Evolutionary conservation across 2,888 invertebrate genomes (phyloP), one percentile per base, ranked within the genome.

Genomic region (Unio delphinus): DNA sequence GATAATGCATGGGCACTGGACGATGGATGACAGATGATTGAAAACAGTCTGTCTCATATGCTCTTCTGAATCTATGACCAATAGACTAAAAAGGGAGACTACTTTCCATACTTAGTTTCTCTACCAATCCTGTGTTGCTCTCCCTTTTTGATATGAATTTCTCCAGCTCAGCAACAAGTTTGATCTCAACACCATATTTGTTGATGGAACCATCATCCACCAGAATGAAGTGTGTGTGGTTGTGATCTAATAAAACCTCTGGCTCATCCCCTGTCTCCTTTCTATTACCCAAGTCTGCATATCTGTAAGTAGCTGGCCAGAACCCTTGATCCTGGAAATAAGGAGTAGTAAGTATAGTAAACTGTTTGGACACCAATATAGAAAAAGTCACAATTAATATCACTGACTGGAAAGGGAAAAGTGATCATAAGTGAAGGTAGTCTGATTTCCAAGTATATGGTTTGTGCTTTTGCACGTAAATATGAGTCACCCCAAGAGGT

Each of bases 161-260:
- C 69, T 89, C 89, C 45, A 88, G 80, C 28, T 76, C 76, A 7
- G 88, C 81, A 28, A 87, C 73, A 70, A 88, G 86, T 58, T 82
- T 76, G 59, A 87, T 89, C 76, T 88, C 89, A 55, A 66, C 79
- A 0, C 89, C 90, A 80, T 81, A 90, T 64, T 80, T 79, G 7
- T 76, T 73, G 30, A 84, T 85, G 5, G 86, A 83, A 5, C 90
- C 90, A 79, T 90, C 82, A 73, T 90, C 90, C 11, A 89, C 88
- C 23, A 90, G 78, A 30, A 90, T 76, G 75, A 90, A 90, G 78
- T 90, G 89, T 1, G 89, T 89, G 81, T 90, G 90, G 76, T 90
- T 89, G 63, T 84, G 87, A 74, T 90, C 90, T 26, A 90, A 78
- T 18, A 86, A 82, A 2, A 79, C 76, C 17, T 86, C 82, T 23